Conservation (phyloP, 2,888 invertebrate genomes). For the Agrochola macilenta region DNA sequence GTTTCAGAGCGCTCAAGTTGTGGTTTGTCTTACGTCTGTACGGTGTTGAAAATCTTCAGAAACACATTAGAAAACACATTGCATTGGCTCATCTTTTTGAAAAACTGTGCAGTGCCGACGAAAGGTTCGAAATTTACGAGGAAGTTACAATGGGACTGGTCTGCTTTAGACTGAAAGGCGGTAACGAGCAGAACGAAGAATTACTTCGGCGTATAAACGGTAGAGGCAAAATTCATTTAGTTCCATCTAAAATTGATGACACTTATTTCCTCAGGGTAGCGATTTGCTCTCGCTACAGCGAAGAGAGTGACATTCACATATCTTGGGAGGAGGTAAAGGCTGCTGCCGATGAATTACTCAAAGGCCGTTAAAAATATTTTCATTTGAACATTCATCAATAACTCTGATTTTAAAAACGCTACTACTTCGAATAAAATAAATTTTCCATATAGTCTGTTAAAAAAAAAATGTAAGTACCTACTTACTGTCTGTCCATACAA, state of each 20-base stretch:
- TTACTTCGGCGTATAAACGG: constrained; percentile 96
- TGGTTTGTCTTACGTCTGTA: constrained; percentile 98
- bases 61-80: constrained; percentile 96
- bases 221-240: constrained; percentile 97
- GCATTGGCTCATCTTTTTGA: constrained; percentile 97
- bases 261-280: constrained; percentile 97
- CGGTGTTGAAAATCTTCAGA: constrained; percentile 96
- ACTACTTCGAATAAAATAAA: not conserved
- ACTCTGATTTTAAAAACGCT: constrained; percentile 2
- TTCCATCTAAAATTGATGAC: constrained; percentile 96
- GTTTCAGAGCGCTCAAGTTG: constrained; percentile 97
- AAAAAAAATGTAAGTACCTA: not conserved
- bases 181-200: constrained; percentile 95
- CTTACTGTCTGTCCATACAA: not conserved
- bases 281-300: constrained; percentile 96
- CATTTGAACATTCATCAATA: constrained; percentile 11
- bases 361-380: constrained; percentile 57
- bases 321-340: constrained; percentile 97
- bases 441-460: not conserved
- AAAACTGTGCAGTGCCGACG: constrained; percentile 93
- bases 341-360: constrained; percentile 93
- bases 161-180: constrained; percentile 97
- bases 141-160: constrained; percentile 98
- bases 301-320: constrained; percentile 94
- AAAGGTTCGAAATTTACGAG: constrained; percentile 96